phyloP scores from a whole-genome alignment of 2,113 vertebrate species.

The Gymnogyps californianus region DNA sequence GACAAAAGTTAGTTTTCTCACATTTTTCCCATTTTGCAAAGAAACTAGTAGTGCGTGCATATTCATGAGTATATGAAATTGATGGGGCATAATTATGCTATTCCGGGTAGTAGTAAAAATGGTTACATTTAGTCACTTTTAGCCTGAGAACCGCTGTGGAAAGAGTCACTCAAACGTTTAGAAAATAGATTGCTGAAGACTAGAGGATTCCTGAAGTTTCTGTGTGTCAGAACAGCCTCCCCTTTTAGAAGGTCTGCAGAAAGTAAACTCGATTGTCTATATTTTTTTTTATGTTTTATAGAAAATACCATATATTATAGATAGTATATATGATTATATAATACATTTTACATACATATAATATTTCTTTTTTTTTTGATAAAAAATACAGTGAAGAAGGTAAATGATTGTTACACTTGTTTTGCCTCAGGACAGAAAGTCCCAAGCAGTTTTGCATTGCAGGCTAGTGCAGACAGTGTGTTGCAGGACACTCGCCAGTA shows the following conservation, averaged over 20 bases:
- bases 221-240: not conserved
- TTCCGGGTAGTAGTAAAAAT: not conserved
- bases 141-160: not conserved
- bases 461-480: not conserved
- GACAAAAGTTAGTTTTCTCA: slow-evolving; percentile 28
- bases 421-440: not conserved
- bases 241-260: not conserved
- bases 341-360: not conserved
- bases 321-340: not conserved
- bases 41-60: not conserved
- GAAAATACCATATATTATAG: not conserved
- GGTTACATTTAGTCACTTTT: not conserved
- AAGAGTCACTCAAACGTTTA: not conserved
- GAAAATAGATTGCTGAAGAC: not conserved
- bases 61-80: slow-evolving; percentile 31
- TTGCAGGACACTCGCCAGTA: not conserved
- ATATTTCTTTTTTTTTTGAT: not conserved
- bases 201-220: not conserved
- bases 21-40: not conserved
- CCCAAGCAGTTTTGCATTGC: not conserved
- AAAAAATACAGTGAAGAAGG: not conserved
- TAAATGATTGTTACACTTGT: not conserved
- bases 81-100: slow-evolving; percentile 11
- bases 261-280: not conserved
- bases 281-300: not conserved